Conservation (phyloP, 2,797 vertebrate genomes). For the Epinephelus malabaricus region DNA sequence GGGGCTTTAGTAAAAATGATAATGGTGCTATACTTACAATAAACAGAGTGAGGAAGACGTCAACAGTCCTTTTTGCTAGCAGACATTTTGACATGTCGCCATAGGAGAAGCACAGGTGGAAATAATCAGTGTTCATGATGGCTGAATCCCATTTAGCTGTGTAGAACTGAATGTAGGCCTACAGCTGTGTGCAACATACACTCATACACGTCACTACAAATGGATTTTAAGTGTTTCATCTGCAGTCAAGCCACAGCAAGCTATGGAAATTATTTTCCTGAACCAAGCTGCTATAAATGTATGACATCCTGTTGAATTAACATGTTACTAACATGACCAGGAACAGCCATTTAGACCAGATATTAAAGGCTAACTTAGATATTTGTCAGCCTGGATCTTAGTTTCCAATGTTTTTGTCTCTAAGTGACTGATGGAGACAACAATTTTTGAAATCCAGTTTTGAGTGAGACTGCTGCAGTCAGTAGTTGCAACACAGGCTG, state of each 20-base stretch:
- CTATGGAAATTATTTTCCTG: background rate
- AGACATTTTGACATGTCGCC: background rate
- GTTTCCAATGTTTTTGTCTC: no score
- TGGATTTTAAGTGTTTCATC: background rate
- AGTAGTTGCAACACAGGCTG: no score
- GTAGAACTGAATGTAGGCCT: no score
- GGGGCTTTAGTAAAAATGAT: background rate
- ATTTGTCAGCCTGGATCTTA: no score
- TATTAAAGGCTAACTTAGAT: background rate
- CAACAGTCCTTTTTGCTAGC: fast-evolving
- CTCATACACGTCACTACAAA: background rate
- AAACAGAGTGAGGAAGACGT: background rate
- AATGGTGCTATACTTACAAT: background rate
- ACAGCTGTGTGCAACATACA: no score
- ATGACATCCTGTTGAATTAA: background rate
- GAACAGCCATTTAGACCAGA: background rate
- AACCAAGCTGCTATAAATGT: no score
- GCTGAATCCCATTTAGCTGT: background rate
- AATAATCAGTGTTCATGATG: background rate
- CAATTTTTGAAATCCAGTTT: no score
- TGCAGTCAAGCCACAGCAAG: no score
- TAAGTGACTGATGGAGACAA: no score
- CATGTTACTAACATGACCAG: background rate
- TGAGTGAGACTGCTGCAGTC: no score
- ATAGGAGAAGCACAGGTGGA: background rate